Base-by-base conservation (phyloP, 1,140 invertebrate genomes). In the Gonioctena quinquepunctata region DNA sequence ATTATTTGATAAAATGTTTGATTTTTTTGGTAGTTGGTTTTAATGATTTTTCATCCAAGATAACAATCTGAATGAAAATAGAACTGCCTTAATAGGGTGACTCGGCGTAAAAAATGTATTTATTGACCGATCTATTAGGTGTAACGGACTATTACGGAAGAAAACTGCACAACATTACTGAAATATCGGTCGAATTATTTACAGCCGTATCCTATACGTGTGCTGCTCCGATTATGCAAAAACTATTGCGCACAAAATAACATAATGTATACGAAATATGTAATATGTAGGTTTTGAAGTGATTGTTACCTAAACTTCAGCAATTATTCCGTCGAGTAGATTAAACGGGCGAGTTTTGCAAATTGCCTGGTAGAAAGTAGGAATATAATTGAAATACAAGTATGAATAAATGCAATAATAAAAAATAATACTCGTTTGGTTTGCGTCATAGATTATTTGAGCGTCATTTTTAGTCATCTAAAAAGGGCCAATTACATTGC, bases 141-240 rank as follows among this genome's bases (percentile, higher is more conserved):
- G 63, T 72, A 70, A 66, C 73, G 75, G 69, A 71, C 75, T 71
- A 67, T 71, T 73, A 69, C 68, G 72, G 72, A 68, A 69, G 72
- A 64, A 71, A 52, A 28, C 50, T 70, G 69, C 63, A 70, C 50
- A 70, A 70, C 63, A 26, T 57, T 70, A 64, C 68, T 69, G 59
- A 70, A 70, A 75, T 75, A 70, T 75, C 67, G 68, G 74, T 75
- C 71, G 68, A 75, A 75, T 75, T 65, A 73, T 70, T 75, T 57
- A 73, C 25, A 61, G 22, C 22, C 54, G 54, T 25, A 25, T 25
- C n/a, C 13, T 25, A 42, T 42, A 42, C 16, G 33, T 42, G n/a
- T n/a, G n/a, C n/a, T n/a, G 22, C 2, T 23, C 22, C 54, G 54
- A 25, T 57, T 57, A 57, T 57, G 54, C 54, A 57, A 57, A 57